Evolutionary conservation across 2,113 vertebrate genomes (phyloP), one percentile per base, ranked within the genome.

Genomic region (Laticauda colubrina): DNA sequence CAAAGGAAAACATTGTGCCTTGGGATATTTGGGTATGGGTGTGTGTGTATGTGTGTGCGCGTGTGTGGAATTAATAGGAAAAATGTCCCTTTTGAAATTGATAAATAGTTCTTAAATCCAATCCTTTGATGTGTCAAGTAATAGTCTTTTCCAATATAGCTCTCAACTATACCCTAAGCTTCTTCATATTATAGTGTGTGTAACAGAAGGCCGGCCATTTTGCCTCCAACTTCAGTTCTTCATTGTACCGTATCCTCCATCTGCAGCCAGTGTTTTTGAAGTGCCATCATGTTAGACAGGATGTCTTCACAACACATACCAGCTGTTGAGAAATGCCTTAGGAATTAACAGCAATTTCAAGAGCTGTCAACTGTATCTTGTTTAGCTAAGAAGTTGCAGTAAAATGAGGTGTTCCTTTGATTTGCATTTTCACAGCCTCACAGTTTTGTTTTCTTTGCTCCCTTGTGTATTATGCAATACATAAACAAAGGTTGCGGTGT

Each of bases 281-380:
- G 81, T 10, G 26, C 43, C 11, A 8, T 51, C 11, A 5, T 11
- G 18, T 54, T 85, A 29, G 26, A 34, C 39, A 34, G 12, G 26
- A 88, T 9, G 54, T 55, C 24, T 88, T 75, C 5, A 48, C 43
- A 4, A n/a, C 53, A 18, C 39, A 43, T 23, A 29, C 51, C 34
- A 86, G n/a, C 39, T 86, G 89, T 55, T 24, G 85, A 87, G 39
- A 91, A 64, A 91, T 2, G 23, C 23, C 14, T 43, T 11, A 85
- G 90, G 87, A 81, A 34, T 3, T 34, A 51, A 39, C 14, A 75
- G 54, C 64, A 93, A 89, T 91, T 91, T 57, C 93, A 85, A 93
- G 90, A 69, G 64, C 87, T 69, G 18, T 93, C 86, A 85, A 85
- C 61, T 89, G 53, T 89, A 61, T 85, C 29, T 39, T 43, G 90